Evolutionary conservation across 2,797 vertebrate genomes (phyloP).

Genomic region (Poeciliopsis infans): DNA sequence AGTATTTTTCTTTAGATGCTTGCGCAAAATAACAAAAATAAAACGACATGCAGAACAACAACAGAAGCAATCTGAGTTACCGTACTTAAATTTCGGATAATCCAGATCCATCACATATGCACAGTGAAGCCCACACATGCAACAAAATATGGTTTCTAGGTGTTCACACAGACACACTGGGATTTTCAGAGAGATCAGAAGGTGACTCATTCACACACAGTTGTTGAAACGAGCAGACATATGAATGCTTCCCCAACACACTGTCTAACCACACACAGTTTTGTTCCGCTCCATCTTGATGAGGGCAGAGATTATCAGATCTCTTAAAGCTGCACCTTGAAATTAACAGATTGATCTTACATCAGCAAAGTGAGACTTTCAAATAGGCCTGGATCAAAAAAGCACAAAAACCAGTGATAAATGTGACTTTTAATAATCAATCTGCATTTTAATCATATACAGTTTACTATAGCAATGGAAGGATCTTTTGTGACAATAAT

Average conservation of each 20-base stretch:
- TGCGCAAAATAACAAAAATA: constrained; percentile 43
- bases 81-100: constrained; percentile 25
- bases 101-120: constrained; percentile 36
- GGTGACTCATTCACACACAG: constrained; percentile 45
- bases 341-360: constrained; percentile 50
- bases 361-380: constrained; percentile 26
- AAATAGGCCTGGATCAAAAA: constrained; percentile 10
- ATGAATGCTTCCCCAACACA: constrained; percentile 42
- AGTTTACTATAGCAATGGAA: not conserved
- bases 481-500: not conserved
- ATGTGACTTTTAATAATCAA: not conserved
- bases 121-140: constrained; percentile 29
- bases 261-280: constrained; percentile 23
- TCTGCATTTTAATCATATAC: not conserved
- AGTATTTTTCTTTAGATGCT: constrained; percentile 62
- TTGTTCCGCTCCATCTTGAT: constrained; percentile 32
- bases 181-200: constrained; percentile 51
- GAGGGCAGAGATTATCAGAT: constrained; percentile 56
- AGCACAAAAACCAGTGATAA: not conserved
- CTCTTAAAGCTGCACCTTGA: constrained; percentile 49
- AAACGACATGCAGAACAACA: constrained; percentile 23
- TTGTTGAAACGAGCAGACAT: constrained; percentile 51
- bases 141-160: constrained; percentile 29
- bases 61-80: constrained; percentile 13
- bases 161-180: constrained; percentile 35